These are phyloP conservation scores for Electrophaes corylata DNA, from an alignment of 2,888 invertebrate genomes.

Conservation along the genomic window DNA sequence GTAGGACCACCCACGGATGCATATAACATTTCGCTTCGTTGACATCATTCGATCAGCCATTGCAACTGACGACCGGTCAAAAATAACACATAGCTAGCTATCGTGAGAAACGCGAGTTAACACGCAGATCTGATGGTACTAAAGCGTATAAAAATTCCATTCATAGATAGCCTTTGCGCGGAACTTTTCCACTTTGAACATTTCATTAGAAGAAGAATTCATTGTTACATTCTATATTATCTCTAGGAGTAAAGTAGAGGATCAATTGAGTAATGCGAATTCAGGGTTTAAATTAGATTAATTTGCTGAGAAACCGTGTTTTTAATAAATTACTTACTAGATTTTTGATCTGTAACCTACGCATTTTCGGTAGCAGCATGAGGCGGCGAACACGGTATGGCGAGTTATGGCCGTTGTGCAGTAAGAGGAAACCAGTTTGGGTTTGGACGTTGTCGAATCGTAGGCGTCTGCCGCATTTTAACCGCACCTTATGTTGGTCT, in stretches of 20 bases:
- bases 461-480: constrained; percentile 67
- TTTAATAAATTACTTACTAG: constrained; percentile 22
- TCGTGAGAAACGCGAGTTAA: constrained; percentile 32
- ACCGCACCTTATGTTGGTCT: constrained; percentile 48
- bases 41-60: constrained; percentile 58
- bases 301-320: constrained; percentile 2
- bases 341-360: constrained; percentile 27
- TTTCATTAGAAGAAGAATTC: too few species aligned
- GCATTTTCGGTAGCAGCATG: constrained; percentile 21
- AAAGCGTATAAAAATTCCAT: constrained; percentile 23
- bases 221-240: too few species aligned
- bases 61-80: constrained; percentile 35
- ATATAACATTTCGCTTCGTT: constrained; percentile 73
- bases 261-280: background rate
- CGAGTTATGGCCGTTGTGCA: constrained; percentile 59
- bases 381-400: constrained; percentile 41
- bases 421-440: constrained; percentile 81
- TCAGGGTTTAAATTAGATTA: background rate
- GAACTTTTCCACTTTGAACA: too few species aligned
- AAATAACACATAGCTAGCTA: constrained; percentile 24
- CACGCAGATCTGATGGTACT: constrained; percentile 9
- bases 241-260: too few species aligned
- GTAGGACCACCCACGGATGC: constrained; percentile 65
- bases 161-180: constrained; percentile 16
- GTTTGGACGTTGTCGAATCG: constrained; percentile 59